A percentile compares a stretch with the other conserved stretches of the same genome.
phyloP scores from a whole-genome alignment of 2,888 invertebrate species.

The Eubasilissa splendida region DNA sequence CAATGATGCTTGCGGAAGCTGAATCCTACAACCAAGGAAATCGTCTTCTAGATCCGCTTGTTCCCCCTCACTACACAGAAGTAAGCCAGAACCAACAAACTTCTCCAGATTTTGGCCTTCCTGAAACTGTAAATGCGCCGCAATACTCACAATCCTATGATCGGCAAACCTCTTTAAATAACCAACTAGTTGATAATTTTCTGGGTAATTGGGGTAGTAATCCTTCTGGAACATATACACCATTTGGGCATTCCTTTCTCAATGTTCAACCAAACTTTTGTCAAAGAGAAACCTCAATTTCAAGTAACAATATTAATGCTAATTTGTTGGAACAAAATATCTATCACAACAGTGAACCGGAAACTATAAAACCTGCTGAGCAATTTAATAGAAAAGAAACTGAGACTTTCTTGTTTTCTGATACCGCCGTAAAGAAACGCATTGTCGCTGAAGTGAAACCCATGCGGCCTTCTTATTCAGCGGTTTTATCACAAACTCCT shows the following conservation, averaged over 20 bases:
- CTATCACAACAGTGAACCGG: conserved; percentile 62
- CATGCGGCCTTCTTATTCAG: conserved; percentile 89
- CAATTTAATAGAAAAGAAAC: conserved; percentile 60
- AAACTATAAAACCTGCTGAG: conserved; percentile 61
- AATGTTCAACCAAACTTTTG: conserved; percentile 51
- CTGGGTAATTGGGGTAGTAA: conserved; percentile 77
- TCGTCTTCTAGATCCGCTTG: conserved; percentile 8
- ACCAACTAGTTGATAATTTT: conserved; percentile 72
- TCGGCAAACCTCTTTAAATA: conserved; percentile 40
- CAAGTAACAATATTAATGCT: neutral
- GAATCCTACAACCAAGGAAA: conserved; percentile 14
- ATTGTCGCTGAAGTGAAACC: conserved; percentile 90
- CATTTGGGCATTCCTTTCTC: conserved; percentile 67
- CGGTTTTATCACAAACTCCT: conserved; percentile 82
- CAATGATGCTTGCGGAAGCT: conserved; percentile 9
- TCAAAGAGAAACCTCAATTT: conserved; percentile 27
- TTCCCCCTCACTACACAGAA: conserved; percentile 21
- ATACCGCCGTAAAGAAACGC: conserved; percentile 76
- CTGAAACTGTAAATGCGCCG: neutral
- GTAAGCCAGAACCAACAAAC: conserved; percentile 21
- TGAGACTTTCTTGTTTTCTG: conserved; percentile 59
- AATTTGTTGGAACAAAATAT: conserved; percentile 35
- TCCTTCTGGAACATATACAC: conserved; percentile 75
- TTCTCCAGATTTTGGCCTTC: conserved; percentile 1
- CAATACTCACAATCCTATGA: conserved; percentile 34